These are phyloP conservation scores for Yponomeuta evonymella DNA, from an alignment of 2,888 invertebrate genomes.

Conservation along the genomic window DNA sequence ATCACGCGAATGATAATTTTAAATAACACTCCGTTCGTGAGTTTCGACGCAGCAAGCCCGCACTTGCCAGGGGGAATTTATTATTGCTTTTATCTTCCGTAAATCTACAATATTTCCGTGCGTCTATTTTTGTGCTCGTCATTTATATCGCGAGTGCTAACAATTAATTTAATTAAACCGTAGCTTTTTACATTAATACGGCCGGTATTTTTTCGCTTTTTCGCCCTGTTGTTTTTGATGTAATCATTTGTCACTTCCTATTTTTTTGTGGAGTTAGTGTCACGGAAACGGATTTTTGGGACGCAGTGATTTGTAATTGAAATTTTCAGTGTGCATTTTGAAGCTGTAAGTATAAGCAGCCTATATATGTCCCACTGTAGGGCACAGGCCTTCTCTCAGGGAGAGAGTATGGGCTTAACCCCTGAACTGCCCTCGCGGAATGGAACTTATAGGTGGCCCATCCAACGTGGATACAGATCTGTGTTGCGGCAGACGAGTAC, in stretches of 20 bases:
- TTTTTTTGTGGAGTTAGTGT: conserved; percentile 28
- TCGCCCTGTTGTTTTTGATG: conserved; percentile 45
- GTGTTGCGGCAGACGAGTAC: no score
- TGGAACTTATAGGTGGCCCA: no score
- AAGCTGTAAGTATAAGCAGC: background rate
- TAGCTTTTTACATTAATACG: conserved; percentile 37
- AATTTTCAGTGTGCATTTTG: background rate
- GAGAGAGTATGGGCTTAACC: no score
- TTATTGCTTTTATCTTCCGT: conserved; percentile 65
- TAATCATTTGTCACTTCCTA: conserved; percentile 47
- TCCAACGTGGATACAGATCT: no score
- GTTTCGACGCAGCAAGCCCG: conserved; percentile 34
- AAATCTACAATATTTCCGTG: conserved; percentile 58
- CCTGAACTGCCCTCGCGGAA: no score
- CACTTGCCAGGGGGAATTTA: conserved; percentile 52
- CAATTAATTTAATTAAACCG: conserved; percentile 41
- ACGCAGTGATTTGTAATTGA: background rate
- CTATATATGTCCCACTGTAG: no score
- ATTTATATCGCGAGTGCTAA: conserved; percentile 66
- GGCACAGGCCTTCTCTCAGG: no score
- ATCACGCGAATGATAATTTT: no score
- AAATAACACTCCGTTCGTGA: background rate
- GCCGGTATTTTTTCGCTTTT: conserved; percentile 36
- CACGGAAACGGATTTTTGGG: conserved; percentile 24
- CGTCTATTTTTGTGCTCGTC: conserved; percentile 55